Conservation (phyloP, 2,113 vertebrate genomes). For the Grantiella picta region DNA sequence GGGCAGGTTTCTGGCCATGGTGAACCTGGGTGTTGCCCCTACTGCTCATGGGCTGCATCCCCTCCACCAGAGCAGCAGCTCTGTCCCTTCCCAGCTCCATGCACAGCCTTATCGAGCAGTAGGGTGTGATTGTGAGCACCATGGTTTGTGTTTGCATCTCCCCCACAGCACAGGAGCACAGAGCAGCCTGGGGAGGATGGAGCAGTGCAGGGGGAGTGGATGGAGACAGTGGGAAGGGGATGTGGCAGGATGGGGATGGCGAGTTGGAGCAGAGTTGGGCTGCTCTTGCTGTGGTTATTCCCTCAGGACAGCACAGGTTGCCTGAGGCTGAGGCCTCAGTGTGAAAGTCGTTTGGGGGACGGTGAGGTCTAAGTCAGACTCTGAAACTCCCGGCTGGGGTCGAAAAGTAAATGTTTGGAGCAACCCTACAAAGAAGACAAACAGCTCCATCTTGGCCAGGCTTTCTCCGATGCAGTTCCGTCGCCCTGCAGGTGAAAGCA, state of each 20-base stretch:
- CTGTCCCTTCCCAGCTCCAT: neutral
- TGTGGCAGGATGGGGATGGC: neutral
- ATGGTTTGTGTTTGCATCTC: neutral
- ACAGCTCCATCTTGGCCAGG: constrained; percentile 74
- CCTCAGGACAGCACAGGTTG: constrained; percentile 43
- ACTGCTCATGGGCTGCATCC: neutral
- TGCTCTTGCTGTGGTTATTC: neutral
- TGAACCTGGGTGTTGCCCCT: neutral
- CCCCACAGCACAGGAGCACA: neutral
- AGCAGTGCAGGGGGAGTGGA: neutral
- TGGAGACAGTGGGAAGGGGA: neutral
- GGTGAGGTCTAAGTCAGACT: constrained; percentile 46
- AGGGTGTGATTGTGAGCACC: neutral
- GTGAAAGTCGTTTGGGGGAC: constrained; percentile 70
- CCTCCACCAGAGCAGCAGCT: neutral
- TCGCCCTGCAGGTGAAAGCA: constrained; percentile 55
- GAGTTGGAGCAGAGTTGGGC: neutral
- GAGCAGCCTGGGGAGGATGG: neutral
- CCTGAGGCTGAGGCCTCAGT: constrained; percentile 66
- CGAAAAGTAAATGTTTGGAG: constrained; percentile 70
- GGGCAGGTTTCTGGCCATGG: neutral
- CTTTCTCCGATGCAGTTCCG: constrained; percentile 72
- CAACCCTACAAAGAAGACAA: constrained; percentile 70
- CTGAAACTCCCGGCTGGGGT: constrained; percentile 53
- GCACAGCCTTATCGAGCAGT: neutral